These are phyloP conservation scores for Bimastos eiseni DNA, from an alignment of 2,888 invertebrate species.

Conservation along the genomic window DNA sequence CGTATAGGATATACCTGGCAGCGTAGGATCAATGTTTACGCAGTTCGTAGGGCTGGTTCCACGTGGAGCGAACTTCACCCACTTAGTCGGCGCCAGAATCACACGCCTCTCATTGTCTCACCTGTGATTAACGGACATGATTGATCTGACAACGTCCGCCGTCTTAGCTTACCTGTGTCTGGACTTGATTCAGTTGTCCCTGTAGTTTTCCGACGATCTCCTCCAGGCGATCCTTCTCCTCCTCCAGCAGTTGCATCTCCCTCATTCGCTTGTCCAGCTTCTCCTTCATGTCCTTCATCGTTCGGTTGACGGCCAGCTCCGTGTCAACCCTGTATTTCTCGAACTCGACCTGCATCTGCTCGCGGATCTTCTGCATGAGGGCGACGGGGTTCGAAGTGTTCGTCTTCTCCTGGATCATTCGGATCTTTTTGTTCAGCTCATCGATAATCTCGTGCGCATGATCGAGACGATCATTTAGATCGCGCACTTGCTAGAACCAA, in stretches of 20 bases:
- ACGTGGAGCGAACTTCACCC: not conserved
- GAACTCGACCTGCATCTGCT: conserved; percentile 29
- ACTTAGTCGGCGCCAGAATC: not conserved
- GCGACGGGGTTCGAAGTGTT: not conserved
- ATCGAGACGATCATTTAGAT: conserved; percentile 37
- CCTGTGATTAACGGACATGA: not conserved
- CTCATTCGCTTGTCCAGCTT: conserved; percentile 38
- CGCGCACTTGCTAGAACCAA: conserved; percentile 27
- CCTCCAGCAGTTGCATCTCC: conserved; percentile 32
- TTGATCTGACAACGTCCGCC: not conserved
- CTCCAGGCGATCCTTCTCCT: conserved; percentile 32
- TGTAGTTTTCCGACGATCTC: conserved; percentile 23
- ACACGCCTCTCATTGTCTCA: not conserved
- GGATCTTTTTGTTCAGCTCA: conserved; percentile 34
- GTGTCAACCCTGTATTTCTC: conserved; percentile 34
- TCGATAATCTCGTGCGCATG: conserved; percentile 39
- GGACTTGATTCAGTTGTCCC: conserved; percentile 28
- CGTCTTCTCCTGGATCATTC: conserved; percentile 19
- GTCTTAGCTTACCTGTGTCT: conserved; percentile 16
- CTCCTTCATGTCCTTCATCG: conserved; percentile 32
- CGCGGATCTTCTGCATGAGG: conserved; percentile 33
- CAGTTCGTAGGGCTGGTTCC: not conserved
- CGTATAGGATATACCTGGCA: too few relatives aligned
- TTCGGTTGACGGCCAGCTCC: conserved; percentile 36
- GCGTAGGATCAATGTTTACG: not conserved